Percentiles rank a stretch among this genome's conserved stretches.
Conservation (phyloP, 37 sponge, comb jelly and placozoan species). For the Theonella swinhoei region DNA sequence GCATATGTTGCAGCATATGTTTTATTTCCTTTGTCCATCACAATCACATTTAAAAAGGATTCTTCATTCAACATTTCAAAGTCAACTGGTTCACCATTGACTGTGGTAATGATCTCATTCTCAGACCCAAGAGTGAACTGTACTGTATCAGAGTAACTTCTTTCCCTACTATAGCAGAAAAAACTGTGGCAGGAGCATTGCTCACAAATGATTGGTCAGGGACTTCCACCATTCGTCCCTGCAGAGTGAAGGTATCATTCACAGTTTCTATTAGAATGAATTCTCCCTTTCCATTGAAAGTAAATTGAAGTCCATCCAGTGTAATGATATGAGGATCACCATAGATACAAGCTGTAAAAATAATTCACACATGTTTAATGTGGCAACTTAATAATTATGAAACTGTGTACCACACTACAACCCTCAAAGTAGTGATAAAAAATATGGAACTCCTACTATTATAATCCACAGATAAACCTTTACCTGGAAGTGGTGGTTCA, state of each 20-base stretch:
- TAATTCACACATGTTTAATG: too few relatives aligned
- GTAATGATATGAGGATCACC: constrained; percentile 82
- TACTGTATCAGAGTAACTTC: too few relatives aligned
- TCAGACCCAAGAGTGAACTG: too few relatives aligned
- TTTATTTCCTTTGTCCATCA: constrained; percentile 26
- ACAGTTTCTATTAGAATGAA: constrained; percentile 62
- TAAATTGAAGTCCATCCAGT: constrained; percentile 66
- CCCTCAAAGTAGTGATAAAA: too few relatives aligned
- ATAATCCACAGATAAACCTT: background rate
- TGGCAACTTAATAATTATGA: too few relatives aligned
- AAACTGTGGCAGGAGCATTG: constrained; percentile 50
- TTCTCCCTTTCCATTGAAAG: constrained; percentile 82
- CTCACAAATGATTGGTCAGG: constrained; percentile 6
- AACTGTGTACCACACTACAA: too few relatives aligned
- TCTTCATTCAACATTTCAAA: constrained; percentile 43
- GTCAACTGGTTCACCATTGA: constrained; percentile 45
- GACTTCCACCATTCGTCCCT: constrained; percentile 67
- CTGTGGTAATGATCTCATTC: too few relatives aligned
- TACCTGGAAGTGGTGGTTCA: constrained; percentile 38
- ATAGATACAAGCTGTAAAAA: constrained; percentile 55
- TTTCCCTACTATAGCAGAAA: constrained; percentile 61
- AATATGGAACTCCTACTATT: too few relatives aligned
- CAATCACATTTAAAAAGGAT: constrained; percentile 30
- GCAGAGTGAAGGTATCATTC: constrained; percentile 61
- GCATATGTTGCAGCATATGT: constrained; percentile 29